phyloP scores from a whole-genome alignment of 2,113 vertebrate species.

The Epinephelus moara region DNA sequence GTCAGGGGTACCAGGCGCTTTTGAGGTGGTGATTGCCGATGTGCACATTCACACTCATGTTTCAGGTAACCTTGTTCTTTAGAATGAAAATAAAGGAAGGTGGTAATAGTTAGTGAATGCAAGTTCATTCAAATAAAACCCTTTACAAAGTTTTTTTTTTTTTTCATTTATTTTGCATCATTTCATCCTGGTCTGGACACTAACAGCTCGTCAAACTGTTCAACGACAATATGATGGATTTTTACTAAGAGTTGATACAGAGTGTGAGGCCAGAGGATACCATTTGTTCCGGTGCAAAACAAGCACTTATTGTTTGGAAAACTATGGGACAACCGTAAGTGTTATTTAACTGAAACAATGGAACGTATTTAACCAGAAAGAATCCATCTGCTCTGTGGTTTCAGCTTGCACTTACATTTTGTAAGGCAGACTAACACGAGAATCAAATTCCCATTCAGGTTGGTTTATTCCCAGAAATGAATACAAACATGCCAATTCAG shows the following conservation, averaged over 20 bases:
- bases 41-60: constrained; percentile 42
- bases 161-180: constrained; percentile 11
- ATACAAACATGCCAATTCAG: constrained; percentile 57
- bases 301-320: constrained; percentile 33
- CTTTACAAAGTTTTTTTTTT: neutral
- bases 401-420: constrained; percentile 59
- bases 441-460: constrained; percentile 57
- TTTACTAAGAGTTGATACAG: constrained; percentile 38
- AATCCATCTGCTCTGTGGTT: constrained; percentile 49
- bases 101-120: constrained; percentile 12
- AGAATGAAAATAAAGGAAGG: constrained; percentile 13
- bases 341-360: constrained; percentile 39
- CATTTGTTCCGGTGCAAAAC: constrained; percentile 38
- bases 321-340: constrained; percentile 20
- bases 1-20: constrained; percentile 24
- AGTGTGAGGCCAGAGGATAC: constrained; percentile 43
- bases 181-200: constrained; percentile 42
- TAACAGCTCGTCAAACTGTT: constrained; percentile 69
- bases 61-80: constrained; percentile 35
- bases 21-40: constrained; percentile 12
- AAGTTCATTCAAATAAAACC: constrained; percentile 18
- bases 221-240: constrained; percentile 64
- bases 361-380: constrained; percentile 36
- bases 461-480: constrained; percentile 50
- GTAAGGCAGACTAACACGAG: constrained; percentile 45